These are phyloP conservation scores for Palloptera scutellata DNA, from an alignment of 2,888 invertebrate genomes.

Conservation along the genomic window DNA sequence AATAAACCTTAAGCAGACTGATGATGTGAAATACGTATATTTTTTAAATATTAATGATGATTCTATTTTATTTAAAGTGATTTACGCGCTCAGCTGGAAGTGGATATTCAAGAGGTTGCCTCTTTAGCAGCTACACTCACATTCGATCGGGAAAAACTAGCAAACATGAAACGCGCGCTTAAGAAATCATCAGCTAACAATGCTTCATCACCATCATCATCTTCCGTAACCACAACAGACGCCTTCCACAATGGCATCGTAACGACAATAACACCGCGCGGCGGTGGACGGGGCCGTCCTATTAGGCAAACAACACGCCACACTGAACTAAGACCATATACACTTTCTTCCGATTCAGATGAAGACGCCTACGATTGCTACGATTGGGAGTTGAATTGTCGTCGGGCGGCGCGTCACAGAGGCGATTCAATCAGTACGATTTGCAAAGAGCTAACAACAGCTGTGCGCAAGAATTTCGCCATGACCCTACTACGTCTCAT, in stretches of 20 bases:
- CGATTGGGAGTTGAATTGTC: slow-evolving; percentile 54
- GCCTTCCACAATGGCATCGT: slow-evolving; percentile 30
- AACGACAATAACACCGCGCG: slow-evolving; percentile 32
- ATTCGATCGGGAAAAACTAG: slow-evolving; percentile 58
- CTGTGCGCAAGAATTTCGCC: slow-evolving; percentile 91
- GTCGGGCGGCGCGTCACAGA: slow-evolving; percentile 51
- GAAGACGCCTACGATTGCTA: slow-evolving; percentile 54
- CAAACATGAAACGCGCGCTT: slow-evolving; percentile 52
- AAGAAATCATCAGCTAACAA: slow-evolving; percentile 66
- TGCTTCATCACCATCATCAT: neutral
- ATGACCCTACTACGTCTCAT: slow-evolving; percentile 90
- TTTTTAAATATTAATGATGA: neutral
- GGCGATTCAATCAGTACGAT: slow-evolving; percentile 59
- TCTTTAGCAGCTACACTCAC: slow-evolving; percentile 59
- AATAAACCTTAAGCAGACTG: slow-evolving; percentile 31
- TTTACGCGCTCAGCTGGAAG: slow-evolving; percentile 88
- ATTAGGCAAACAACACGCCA: slow-evolving; percentile 32
- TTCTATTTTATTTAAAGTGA: slow-evolving; percentile 70
- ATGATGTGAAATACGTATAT: neutral
- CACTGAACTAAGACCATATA: slow-evolving; percentile 49
- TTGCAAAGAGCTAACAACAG: slow-evolving; percentile 84
- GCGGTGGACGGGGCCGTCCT: slow-evolving; percentile 38
- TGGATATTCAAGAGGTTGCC: slow-evolving; percentile 63
- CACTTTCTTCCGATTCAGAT: slow-evolving; percentile 62
- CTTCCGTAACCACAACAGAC: slow-evolving; percentile 7